These are phyloP conservation scores for Nomia melanderi DNA, from an alignment of 1,140 invertebrate species.

Conservation along the genomic window DNA sequence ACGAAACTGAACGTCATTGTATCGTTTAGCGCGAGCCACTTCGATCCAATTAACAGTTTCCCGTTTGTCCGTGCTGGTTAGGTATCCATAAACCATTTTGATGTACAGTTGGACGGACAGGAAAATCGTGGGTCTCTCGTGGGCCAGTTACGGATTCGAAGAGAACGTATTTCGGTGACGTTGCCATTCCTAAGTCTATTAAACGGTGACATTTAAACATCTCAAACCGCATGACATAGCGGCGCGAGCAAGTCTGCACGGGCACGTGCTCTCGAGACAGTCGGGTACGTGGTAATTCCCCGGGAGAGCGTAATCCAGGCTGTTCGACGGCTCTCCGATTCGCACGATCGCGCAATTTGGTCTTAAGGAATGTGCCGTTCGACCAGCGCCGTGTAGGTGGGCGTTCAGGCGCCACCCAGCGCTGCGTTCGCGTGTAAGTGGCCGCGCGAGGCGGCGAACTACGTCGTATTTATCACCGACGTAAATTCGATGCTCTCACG, in stretches of 20 bases:
- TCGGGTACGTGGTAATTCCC: slow-evolving; percentile 56
- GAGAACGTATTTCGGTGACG: not conserved
- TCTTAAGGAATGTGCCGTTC: slow-evolving; percentile 44
- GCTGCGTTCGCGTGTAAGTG: slow-evolving; percentile 12
- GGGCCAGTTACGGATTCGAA: not conserved
- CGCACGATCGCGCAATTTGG: slow-evolving; percentile 62
- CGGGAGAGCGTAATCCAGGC: slow-evolving; percentile 54
- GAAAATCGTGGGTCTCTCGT: not conserved
- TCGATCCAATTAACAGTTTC: slow-evolving; percentile 1
- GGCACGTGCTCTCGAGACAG: slow-evolving; percentile 18
- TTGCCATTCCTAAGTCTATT: slow-evolving; percentile 56
- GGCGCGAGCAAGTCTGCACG: slow-evolving; percentile 25
- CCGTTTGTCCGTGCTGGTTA: not conserved
- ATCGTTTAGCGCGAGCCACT: not conserved
- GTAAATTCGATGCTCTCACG: slow-evolving; percentile 55
- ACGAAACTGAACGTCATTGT: not conserved
- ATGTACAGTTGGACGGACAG: not conserved
- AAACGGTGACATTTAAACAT: slow-evolving; percentile 65
- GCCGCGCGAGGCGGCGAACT: not conserved
- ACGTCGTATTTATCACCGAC: slow-evolving; percentile 47
- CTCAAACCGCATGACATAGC: slow-evolving; percentile 42
- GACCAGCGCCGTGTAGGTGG: not conserved
- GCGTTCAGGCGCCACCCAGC: not conserved
- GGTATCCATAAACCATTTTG: not conserved
- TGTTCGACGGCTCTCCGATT: slow-evolving; percentile 58